phyloP scores from a whole-genome alignment of 2,797 vertebrate genomes.

The Loris lydekkerianus region DNA sequence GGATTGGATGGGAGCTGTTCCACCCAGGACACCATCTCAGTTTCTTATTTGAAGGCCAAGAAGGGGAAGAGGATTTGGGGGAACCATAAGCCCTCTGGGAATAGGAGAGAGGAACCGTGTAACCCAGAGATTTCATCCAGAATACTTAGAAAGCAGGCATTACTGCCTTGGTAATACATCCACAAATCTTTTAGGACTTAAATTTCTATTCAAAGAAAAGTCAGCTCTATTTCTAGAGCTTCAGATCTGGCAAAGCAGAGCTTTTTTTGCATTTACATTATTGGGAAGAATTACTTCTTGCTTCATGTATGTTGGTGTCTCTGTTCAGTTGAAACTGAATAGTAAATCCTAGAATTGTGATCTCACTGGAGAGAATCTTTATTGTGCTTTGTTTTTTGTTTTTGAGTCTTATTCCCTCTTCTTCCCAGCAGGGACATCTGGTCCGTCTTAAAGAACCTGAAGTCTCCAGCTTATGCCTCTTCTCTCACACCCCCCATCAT shows the following conservation, averaged over 20 bases:
- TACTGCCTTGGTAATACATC: neutral
- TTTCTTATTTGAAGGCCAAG: neutral
- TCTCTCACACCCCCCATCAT: too few species aligned
- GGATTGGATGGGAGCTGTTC: neutral
- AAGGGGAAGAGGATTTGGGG: neutral
- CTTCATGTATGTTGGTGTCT: neutral
- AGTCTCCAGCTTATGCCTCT: neutral
- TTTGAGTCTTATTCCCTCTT: neutral
- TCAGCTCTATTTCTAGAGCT: neutral
- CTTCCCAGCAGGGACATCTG: neutral
- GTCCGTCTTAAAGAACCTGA: neutral
- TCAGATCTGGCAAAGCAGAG: neutral
- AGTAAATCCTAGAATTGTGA: neutral
- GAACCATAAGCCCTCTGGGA: neutral
- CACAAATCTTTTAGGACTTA: neutral
- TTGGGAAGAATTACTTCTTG: neutral
- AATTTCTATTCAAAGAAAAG: constrained; percentile 30
- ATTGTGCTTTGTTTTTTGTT: neutral
- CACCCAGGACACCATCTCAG: neutral
- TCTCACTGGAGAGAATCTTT: neutral
- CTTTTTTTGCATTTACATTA: neutral
- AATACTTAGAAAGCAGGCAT: neutral
- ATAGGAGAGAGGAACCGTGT: neutral
- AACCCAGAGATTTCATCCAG: neutral
- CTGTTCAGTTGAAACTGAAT: neutral